These are phyloP conservation scores for Forbesichthys agassizii DNA, from an alignment of 2,113 vertebrate species.

Conservation along the genomic window DNA sequence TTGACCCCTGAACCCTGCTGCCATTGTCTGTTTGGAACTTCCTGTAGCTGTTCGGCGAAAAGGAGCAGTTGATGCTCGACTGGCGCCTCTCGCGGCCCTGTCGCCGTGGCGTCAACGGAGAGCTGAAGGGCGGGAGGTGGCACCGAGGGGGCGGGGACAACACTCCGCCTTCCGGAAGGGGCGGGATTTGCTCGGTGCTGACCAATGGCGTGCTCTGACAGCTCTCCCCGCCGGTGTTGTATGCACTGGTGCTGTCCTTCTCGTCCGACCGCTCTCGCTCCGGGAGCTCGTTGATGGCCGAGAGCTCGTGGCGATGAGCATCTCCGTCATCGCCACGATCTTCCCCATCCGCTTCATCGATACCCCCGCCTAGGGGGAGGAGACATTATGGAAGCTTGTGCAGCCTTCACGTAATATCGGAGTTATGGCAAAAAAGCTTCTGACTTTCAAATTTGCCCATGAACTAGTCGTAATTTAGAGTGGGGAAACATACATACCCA, in stretches of 20 bases:
- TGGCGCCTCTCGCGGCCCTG: constrained; percentile 48
- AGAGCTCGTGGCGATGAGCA: constrained; percentile 75
- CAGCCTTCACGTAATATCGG: no score
- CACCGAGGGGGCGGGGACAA: constrained; percentile 37
- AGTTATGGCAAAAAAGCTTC: no score
- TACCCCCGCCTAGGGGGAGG: constrained; percentile 13
- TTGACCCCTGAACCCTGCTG: constrained; percentile 28
- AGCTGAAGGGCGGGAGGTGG: constrained; percentile 46
- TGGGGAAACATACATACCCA: no score
- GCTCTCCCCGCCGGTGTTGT: constrained; percentile 86
- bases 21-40: constrained; percentile 47
- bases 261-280: constrained; percentile 79
- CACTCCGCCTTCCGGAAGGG: constrained; percentile 34
- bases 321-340: constrained; percentile 56
- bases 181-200: constrained; percentile 66
- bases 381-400: not conserved
- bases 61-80: constrained; percentile 62
- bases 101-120: constrained; percentile 42
- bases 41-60: constrained; percentile 43
- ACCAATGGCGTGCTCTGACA: constrained; percentile 81
- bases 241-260: constrained; percentile 86
- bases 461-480: no score
- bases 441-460: no score
- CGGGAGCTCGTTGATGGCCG: constrained; percentile 85
- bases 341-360: constrained; percentile 34